Evolutionary conservation across 2,113 vertebrate species (phyloP), one percentile per base, ranked within the genome.

Genomic region (Pituophis catenifer): DNA sequence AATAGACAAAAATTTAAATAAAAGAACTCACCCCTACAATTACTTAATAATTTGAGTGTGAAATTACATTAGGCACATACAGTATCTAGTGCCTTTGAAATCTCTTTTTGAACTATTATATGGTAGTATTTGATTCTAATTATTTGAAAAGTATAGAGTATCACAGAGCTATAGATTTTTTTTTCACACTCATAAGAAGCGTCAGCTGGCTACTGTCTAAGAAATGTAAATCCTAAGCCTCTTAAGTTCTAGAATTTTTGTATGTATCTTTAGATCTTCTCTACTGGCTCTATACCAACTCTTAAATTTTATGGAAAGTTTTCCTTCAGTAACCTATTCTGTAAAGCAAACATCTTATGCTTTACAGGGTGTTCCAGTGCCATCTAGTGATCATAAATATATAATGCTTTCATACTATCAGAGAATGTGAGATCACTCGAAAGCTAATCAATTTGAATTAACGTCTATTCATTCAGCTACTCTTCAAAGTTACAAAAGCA

Each of bases 321-420:
- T 70, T 17, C n/a, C 12, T 55, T 26, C 8, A 75, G 3, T 48
- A 89, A 92, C 0, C 50, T 65, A 29, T 23, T 70, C 29, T 53
- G 44, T 70, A 92, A 88, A 92, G 24, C n/a, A 88, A 24, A 70
- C 48, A 81, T 4, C 24, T 48, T 17, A 24, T 3, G 33, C 88
- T 65, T n/a, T 70, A n/a, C 13, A 88, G 58, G 33, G 29, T 92
- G 26, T 81, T 50, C 33, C 75, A 81, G 8, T 54, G 48, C 87
- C 92, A 26, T 89, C 92, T 92, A 89, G 88, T 89, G 92, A 24
- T 89, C 88, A 57, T 13, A 11, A 52, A 13, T 70, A 57, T 88
- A 88, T 54, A 54, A 44, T 81, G 33, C 15, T 81, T 44, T 81
- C 1, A 21, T 44, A 44, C 8, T 81, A 44, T 81, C 33, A 81